These are phyloP conservation scores for Rhogogaster chlorosoma DNA, from an alignment of 2,888 invertebrate species.

Conservation along the genomic window DNA sequence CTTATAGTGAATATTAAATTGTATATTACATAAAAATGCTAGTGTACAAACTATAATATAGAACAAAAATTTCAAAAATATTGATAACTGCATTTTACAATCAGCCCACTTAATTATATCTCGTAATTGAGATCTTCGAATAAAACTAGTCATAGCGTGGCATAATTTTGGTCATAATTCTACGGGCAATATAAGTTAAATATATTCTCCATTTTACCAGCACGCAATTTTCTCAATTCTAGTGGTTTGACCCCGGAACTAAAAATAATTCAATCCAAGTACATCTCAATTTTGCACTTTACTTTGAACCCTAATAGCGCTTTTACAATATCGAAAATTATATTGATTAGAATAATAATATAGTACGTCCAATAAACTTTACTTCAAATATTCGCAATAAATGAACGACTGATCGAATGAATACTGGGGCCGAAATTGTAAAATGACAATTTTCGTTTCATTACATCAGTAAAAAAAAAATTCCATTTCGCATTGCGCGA, in stretches of 20 bases:
- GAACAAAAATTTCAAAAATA: background rate
- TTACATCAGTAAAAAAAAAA: background rate
- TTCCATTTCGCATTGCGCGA: conserved; percentile 31
- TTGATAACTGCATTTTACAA: background rate
- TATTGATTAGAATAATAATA: background rate
- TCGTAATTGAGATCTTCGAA: background rate
- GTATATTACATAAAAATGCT: background rate
- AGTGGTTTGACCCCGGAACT: background rate
- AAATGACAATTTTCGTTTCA: background rate
- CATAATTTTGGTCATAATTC: background rate
- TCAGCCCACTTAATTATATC: background rate
- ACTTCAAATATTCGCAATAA: background rate
- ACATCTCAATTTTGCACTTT: background rate
- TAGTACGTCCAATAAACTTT: background rate
- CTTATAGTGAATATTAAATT: background rate
- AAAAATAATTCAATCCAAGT: background rate
- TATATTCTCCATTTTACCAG: background rate
- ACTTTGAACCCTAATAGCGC: background rate
- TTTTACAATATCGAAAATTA: background rate
- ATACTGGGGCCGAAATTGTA: conserved; percentile 12
- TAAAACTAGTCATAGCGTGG: background rate
- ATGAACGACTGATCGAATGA: too few species aligned
- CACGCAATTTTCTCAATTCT: background rate
- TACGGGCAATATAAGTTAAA: background rate
- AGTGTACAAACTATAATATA: background rate